Evolutionary conservation across 2,113 vertebrate genomes (phyloP), one percentile per base, ranked within the genome.

Genomic region (Nycticebus coucang): DNA sequence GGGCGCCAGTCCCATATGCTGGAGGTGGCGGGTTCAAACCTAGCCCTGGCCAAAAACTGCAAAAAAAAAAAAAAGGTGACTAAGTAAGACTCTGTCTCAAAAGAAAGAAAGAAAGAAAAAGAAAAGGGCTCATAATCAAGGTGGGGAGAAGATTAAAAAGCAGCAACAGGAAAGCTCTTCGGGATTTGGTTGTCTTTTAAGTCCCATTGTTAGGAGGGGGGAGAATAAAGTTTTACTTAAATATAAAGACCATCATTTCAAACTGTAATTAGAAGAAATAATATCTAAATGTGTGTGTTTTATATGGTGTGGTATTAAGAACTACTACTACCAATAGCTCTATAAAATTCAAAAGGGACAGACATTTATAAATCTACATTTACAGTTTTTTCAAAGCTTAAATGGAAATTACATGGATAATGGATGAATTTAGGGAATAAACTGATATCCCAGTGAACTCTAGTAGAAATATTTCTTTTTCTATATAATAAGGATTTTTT

Each of bases 371-470:
- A 96, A 90, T 85, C 7, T 17, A 6, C 50, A 87, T 35, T 5
- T 90, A 53, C 14, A 18, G 2, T 80, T 81, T 88, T 95, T 59
- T 85, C 21, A 50, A n/a, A n/a, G 64, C 14, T 57, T 87, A 89
- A 35, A 59, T 92, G 72, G 75, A 87, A 97, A 87, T 87, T 77
- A 37, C 7, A 24, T 79, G 37, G 71, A 22, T 87, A 87, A 75
- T 94, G 10, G 50, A 50, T 90, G n/a, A 87, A 90, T 96, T 96
- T 94, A 82, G 78, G 57, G n/a, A 92, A 79, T 91, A 86, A 89
- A 83, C 9, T 75, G 50, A 92, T 86, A 92, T 7, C 74, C 50
- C 15, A 45, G 28, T 95, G 26, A 60, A 87, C n/a, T 78, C 82
- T 10, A 37, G 59, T 50, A 93, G 59, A 87, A 89, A 41, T 85